phyloP scores from a whole-genome alignment of 2,888 invertebrate genomes.

The Leptura quadrifasciata region DNA sequence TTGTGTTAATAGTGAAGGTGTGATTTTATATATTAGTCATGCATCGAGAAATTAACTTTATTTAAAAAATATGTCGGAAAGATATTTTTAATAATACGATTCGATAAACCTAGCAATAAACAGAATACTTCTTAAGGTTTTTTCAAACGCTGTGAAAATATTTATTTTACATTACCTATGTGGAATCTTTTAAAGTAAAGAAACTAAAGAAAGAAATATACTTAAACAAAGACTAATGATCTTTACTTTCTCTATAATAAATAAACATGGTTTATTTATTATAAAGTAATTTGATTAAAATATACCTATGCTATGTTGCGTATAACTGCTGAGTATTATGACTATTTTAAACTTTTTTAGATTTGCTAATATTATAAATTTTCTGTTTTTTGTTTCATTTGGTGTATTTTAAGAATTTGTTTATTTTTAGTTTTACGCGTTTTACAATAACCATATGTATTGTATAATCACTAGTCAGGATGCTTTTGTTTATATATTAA shows the following conservation, averaged over 20 bases:
- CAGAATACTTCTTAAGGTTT: neutral
- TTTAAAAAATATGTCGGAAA: neutral
- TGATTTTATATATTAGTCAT: neutral
- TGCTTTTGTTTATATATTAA: constrained; percentile 1
- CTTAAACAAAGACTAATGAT: constrained; percentile 26
- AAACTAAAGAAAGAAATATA: constrained; percentile 19
- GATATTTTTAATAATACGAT: neutral
- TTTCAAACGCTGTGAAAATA: constrained; percentile 17
- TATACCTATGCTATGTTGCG: neutral
- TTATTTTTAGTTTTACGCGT: constrained; percentile 4
- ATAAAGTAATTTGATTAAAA: neutral
- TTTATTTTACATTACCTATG: constrained; percentile 16
- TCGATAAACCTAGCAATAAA: neutral
- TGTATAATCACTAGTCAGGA: too few relatives aligned
- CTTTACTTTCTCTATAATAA: constrained; percentile 13
- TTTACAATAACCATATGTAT: constrained; percentile 28
- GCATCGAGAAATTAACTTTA: neutral
- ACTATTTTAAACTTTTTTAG: neutral
- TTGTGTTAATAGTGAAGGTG: neutral
- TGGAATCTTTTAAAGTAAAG: constrained; percentile 29
- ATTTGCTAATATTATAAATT: constrained; percentile 3
- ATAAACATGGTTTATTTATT: constrained; percentile 12
- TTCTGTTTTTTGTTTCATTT: constrained; percentile 20
- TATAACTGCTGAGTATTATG: neutral
- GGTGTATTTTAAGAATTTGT: constrained; percentile 25